Evolutionary conservation across 2,888 invertebrate species (phyloP).

Genomic region (Microctonus hyperodae): DNA sequence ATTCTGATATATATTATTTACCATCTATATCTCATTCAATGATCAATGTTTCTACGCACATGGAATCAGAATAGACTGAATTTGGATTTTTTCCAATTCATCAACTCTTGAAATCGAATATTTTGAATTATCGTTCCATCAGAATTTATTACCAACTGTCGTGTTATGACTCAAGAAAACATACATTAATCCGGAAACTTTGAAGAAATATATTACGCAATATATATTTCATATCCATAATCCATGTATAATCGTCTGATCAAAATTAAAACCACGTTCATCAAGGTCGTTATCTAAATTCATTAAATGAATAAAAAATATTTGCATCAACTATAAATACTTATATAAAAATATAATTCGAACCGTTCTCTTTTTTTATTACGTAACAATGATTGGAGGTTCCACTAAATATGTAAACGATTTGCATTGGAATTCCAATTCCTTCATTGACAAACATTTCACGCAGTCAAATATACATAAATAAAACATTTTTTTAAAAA

Average conservation of each 20-base stretch:
- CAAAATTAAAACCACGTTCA: background rate
- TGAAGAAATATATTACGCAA: background rate
- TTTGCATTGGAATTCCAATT: background rate
- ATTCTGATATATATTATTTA: background rate
- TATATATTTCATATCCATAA: background rate
- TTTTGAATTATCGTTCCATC: background rate
- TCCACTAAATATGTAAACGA: background rate
- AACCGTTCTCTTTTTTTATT: conserved; percentile 1
- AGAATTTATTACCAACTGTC: background rate
- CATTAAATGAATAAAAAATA: background rate
- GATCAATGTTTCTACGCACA: background rate
- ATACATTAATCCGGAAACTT: background rate
- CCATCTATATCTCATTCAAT: too few relatives aligned
- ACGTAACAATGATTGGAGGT: background rate
- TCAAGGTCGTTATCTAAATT: conserved; percentile 11
- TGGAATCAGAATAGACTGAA: background rate
- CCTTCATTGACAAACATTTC: background rate
- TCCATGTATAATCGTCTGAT: background rate
- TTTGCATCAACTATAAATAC: background rate
- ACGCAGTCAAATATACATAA: background rate
- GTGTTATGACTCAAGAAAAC: background rate
- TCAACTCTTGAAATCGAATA: background rate
- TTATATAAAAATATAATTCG: background rate
- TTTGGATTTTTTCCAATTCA: background rate
- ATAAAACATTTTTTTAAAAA: background rate